Base-by-base conservation (phyloP, 1,140 invertebrate genomes). In the Heliconius hewitsoni region DNA sequence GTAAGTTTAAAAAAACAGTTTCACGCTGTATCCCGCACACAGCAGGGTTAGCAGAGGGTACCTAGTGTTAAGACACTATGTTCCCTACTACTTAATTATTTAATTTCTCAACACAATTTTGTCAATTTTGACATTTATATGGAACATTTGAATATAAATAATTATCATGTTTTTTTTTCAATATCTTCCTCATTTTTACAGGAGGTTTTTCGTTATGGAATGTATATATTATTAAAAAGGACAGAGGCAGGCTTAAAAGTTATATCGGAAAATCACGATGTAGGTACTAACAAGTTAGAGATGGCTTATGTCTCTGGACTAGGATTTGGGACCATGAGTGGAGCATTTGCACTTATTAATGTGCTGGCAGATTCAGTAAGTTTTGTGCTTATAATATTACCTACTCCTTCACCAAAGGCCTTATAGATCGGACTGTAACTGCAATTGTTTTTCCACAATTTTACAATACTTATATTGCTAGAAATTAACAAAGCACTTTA, bases 261-360 rank as follows among this genome's bases (percentile, higher is more conserved):
- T 91, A 97, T 99, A 19, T 97, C 98, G 3, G 96, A 97, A 84
- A 96, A 96, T 76, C 96, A 96, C 18, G 95, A 96, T 71, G 96
- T 98, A 6, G 96, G 97, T 23, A 97, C 97, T 70, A 98, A 98
- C 89, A 98, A 98, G 92, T 96, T 98, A 85, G 97, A 98, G 74
- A 96, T 99, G 89, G 97, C 98, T 0, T 99, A 99, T 95, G 98
- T 99, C 3, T 98, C 98, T 72, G 99, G 99, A 8, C 94, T 99
- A 37, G 99, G 99, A 16, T 99, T 99, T 95, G 99, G 99, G 39
- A 95, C 98, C 2, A 99, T 99, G 94, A 98, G 98, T 91, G 99
- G 98, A 57, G 97, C 98, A 52, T 99, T 99, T 95, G 98, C 98
- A 0, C 90, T 99, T 46, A 96, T 99, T 1, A 99, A 99, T 95